Evolutionary conservation across 2,888 invertebrate genomes (phyloP).

Genomic region (Amphipoea lucens): DNA sequence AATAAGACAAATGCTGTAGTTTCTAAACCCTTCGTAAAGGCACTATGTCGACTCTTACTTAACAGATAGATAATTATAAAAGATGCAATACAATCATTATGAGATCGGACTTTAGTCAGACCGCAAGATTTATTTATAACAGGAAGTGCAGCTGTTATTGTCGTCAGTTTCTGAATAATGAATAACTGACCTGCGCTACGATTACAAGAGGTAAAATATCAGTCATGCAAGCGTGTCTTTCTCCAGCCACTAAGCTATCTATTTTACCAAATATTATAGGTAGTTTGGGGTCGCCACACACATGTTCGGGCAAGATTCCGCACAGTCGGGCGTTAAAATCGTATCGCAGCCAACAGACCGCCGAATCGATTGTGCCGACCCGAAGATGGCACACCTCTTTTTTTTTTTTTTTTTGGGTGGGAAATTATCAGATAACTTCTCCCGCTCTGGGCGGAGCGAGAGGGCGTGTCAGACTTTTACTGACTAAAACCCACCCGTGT

Average conservation of each 20-base stretch:
- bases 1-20: neutral
- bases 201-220: neutral
- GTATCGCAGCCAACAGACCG: no score
- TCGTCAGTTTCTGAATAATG: neutral
- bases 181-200: neutral
- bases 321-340: neutral
- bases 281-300: neutral
- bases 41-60: neutral
- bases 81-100: neutral
- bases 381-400: neutral
- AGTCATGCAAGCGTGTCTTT: neutral
- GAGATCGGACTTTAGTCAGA: neutral
- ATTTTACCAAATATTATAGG: neutral
- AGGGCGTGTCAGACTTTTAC: no score
- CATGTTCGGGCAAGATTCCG: neutral
- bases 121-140: neutral
- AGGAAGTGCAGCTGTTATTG: conserved; percentile 3
- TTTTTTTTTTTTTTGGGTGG: no score
- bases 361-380: no score
- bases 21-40: neutral
- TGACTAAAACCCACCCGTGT: no score
- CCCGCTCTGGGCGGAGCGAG: no score
- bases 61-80: neutral
- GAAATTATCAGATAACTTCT: no score
- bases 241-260: neutral